Conservation (phyloP, 2,888 invertebrate species). For the Rhopalosiphum nymphaeae region DNA sequence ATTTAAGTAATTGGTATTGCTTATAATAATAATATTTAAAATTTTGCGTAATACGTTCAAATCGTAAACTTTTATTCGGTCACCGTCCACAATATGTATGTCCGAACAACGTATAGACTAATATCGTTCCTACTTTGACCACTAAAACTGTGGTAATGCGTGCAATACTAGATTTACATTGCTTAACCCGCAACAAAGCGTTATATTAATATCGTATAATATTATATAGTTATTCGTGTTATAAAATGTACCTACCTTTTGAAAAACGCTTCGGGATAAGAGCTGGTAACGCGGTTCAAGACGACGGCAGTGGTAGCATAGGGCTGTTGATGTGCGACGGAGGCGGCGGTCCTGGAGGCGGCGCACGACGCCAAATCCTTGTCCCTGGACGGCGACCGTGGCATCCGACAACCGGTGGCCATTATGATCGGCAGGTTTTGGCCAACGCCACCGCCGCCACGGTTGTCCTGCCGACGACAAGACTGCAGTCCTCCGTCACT, state of each 20-base stretch:
- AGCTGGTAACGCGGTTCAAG: slow-evolving; percentile 11
- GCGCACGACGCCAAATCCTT: slow-evolving; percentile 28
- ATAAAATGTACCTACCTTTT: slow-evolving; percentile 1
- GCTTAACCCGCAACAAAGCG: not conserved
- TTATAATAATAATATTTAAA: not conserved
- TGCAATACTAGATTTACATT: not conserved
- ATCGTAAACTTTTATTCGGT: not conserved
- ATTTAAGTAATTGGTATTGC: not conserved
- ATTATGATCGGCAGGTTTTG: slow-evolving; percentile 17
- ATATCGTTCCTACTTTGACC: not conserved
- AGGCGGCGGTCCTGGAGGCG: not conserved
- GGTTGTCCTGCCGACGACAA: not conserved
- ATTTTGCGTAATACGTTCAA: no score
- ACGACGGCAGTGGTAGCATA: slow-evolving; percentile 29
- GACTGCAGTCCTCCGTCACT: not conserved
- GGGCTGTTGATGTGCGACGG: not conserved
- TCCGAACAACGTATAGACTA: not conserved
- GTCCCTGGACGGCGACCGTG: slow-evolving; percentile 51
- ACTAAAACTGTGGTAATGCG: no score
- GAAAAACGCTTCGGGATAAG: slow-evolving; percentile 34
- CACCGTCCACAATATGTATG: not conserved
- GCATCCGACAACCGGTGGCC: slow-evolving; percentile 47
- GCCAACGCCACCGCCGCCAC: not conserved
- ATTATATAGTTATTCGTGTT: not conserved
- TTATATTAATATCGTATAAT: not conserved